Percentiles rank a stretch among this genome's conserved stretches.
phyloP scores from a whole-genome alignment of 2,113 vertebrate species.

The Deroptyus accipitrinus region DNA sequence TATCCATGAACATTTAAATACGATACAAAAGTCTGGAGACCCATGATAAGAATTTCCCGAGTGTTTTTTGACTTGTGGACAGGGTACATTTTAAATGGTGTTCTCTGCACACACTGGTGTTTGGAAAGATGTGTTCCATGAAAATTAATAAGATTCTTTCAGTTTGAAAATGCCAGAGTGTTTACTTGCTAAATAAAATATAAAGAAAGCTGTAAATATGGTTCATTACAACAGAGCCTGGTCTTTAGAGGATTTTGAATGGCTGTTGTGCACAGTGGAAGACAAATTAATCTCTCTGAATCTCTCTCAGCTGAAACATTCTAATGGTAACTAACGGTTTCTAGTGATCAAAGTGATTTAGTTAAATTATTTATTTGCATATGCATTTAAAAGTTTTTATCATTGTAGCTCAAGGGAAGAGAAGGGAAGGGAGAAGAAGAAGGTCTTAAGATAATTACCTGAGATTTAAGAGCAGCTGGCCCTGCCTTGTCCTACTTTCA shows the following conservation, averaged over 20 bases:
- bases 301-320: slow-evolving; percentile 65
- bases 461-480: slow-evolving; percentile 22
- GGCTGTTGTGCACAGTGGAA: slow-evolving; percentile 49
- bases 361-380: slow-evolving; percentile 74
- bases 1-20: not conserved
- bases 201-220: slow-evolving; percentile 65
- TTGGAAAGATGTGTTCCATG: not conserved
- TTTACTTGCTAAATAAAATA: slow-evolving; percentile 51
- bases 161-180: slow-evolving; percentile 39
- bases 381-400: slow-evolving; percentile 60
- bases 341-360: slow-evolving; percentile 63
- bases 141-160: slow-evolving; percentile 17
- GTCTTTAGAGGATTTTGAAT: slow-evolving; percentile 52
- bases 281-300: slow-evolving; percentile 67
- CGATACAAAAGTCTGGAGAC: not conserved
- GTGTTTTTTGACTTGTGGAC: not conserved
- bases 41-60: not conserved
- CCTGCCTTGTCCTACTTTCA: not conserved
- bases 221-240: slow-evolving; percentile 56
- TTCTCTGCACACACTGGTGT: not conserved
- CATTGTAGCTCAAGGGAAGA: slow-evolving; percentile 11
- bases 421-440: not conserved
- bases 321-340: slow-evolving; percentile 67
- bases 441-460: slow-evolving; percentile 41
- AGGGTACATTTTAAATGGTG: not conserved